These are phyloP conservation scores for Hepsetus odoe DNA, from an alignment of 2,113 vertebrate species.

Conservation along the genomic window DNA sequence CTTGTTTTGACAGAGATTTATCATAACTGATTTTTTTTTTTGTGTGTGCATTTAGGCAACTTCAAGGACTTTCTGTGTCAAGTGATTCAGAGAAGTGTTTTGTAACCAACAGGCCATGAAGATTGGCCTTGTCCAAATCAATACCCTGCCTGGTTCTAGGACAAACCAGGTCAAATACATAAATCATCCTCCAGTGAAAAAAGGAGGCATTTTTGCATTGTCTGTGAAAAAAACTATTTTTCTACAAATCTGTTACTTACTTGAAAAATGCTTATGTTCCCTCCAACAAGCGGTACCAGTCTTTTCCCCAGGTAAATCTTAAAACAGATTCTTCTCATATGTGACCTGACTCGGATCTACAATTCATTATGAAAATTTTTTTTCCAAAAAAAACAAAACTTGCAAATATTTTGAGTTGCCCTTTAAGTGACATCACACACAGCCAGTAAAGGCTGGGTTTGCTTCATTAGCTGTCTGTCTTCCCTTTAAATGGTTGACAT, in stretches of 20 bases:
- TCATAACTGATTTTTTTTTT: neutral
- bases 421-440: neutral
- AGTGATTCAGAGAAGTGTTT: neutral
- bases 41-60: neutral
- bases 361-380: no score
- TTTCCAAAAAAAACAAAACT: no score
- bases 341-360: neutral
- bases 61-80: neutral
- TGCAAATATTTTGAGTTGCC: no score
- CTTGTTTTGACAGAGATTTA: slow-evolving; percentile 16
- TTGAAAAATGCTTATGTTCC: neutral
- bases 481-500: slow-evolving; percentile 21
- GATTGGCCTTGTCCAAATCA: slow-evolving; percentile 17
- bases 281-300: no score
- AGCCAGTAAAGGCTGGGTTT: neutral
- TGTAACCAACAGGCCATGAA: neutral
- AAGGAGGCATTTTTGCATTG: neutral
- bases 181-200: slow-evolving; percentile 1
- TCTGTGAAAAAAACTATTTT: neutral
- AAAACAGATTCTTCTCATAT: no score
- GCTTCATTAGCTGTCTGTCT: slow-evolving; percentile 18
- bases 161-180: neutral
- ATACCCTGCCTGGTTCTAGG: neutral
- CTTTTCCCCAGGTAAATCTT: no score
- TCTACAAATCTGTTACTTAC: neutral